Conservation (phyloP, 1,140 invertebrate genomes). For the Drosophila ercepeae region DNA sequence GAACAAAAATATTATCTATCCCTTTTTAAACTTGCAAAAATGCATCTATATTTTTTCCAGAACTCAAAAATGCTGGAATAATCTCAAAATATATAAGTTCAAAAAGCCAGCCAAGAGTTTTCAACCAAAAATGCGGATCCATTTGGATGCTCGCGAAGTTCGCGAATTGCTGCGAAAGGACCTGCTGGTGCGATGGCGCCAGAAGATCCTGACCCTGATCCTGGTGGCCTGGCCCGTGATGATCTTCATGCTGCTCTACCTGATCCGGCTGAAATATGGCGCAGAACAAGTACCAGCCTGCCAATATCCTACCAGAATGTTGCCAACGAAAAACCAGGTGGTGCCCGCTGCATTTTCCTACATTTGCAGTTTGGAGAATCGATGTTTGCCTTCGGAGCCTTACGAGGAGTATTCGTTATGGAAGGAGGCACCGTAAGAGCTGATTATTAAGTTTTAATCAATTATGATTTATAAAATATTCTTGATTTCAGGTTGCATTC, state of each 20-base stretch:
- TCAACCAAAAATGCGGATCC: conserved; percentile 30
- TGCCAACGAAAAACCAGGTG: conserved; percentile 86
- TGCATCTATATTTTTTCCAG: not conserved
- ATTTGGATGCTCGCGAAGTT: conserved; percentile 68
- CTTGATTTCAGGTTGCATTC: conserved; percentile 80
- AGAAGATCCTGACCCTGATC: conserved; percentile 72
- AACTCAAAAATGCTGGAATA: not conserved
- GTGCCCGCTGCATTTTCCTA: conserved; percentile 88
- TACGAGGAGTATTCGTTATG: conserved; percentile 87
- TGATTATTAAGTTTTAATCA: no score
- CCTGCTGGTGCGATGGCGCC: conserved; percentile 72
- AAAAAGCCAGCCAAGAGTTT: conserved; percentile 9
- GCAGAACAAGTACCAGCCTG: conserved; percentile 67
- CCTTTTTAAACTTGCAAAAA: no score
- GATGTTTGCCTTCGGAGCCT: conserved; percentile 85
- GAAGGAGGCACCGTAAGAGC: conserved; percentile 87
- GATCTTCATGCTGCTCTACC: conserved; percentile 76
- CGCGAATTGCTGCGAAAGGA: conserved; percentile 77
- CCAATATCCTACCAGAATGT: conserved; percentile 87
- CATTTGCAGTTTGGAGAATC: conserved; percentile 87
- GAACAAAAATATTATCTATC: no score
- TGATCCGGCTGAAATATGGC: conserved; percentile 74
- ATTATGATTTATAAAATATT: no score
- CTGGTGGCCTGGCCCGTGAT: conserved; percentile 66
- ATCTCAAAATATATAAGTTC: not conserved